Evolutionary conservation across 2,113 vertebrate species (phyloP).

Genomic region (Chloroceryle aenea): DNA sequence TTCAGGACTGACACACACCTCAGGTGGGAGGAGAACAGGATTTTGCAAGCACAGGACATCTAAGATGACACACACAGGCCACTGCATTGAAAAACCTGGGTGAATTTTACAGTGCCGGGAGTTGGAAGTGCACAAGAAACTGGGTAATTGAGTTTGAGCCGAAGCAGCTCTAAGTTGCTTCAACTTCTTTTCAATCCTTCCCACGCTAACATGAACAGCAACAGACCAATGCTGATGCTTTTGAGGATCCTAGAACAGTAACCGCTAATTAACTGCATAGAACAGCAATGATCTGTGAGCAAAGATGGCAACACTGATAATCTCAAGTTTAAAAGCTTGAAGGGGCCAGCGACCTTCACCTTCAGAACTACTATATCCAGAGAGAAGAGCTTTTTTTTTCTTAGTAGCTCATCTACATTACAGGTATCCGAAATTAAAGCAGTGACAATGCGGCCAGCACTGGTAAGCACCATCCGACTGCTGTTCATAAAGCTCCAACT

Average conservation of each 20-base stretch:
- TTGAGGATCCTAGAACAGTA: background rate
- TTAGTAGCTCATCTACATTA: background rate
- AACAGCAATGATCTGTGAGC: background rate
- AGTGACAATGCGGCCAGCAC: background rate
- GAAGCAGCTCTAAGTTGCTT: background rate
- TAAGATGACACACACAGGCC: background rate
- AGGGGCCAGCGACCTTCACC: background rate
- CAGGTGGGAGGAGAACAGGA: background rate
- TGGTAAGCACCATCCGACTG: background rate
- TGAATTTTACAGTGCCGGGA: background rate
- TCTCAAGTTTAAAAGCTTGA: background rate
- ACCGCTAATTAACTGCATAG: background rate
- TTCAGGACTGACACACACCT: background rate
- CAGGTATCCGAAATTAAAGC: background rate
- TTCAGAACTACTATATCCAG: background rate
- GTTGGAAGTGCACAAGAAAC: background rate
- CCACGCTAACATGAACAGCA: background rate
- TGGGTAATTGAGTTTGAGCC: background rate
- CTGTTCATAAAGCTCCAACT: background rate
- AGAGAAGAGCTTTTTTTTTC: background rate
- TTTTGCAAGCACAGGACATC: background rate
- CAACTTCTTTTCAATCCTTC: conserved; percentile 8
- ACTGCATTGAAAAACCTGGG: background rate
- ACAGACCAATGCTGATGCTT: background rate
- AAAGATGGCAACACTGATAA: background rate